Evolutionary conservation across 2,113 vertebrate genomes (phyloP).

Genomic region (Ochotona curzoniae): DNA sequence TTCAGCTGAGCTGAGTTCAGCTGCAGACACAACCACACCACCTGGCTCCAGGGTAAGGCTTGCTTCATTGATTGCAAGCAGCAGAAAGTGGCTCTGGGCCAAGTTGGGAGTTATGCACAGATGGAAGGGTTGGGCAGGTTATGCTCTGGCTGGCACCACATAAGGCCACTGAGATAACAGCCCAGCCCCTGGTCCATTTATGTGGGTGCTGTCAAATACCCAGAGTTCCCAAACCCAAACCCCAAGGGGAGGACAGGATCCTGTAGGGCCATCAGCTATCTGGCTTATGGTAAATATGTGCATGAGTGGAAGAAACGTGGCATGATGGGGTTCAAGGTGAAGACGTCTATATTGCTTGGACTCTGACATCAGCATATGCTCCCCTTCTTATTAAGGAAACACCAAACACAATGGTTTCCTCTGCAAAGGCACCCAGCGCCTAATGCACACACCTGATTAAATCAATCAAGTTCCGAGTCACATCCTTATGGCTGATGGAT

Average conservation of each 20-base stretch:
- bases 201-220: neutral
- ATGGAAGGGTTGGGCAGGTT: fast-evolving
- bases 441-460: constrained; percentile 17
- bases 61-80: too few relatives aligned
- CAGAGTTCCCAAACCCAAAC: neutral
- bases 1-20: too few relatives aligned
- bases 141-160: too few relatives aligned
- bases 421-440: neutral
- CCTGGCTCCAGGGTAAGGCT: too few relatives aligned
- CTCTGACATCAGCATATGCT: neutral
- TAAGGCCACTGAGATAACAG: neutral
- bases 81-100: too few relatives aligned
- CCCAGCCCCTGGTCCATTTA: too few relatives aligned
- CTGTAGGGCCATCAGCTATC: fast-evolving
- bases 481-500: neutral
- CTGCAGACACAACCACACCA: too few relatives aligned
- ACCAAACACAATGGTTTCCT: neutral
- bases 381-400: neutral
- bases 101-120: too few relatives aligned
- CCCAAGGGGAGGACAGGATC: neutral
- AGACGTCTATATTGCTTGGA: neutral
- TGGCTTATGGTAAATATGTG: neutral
- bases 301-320: neutral
- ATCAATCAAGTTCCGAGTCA: neutral
- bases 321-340: neutral